A percentile compares a stretch with the other conserved stretches of the same genome.
These are phyloP conservation scores for Trichopoda pennipes DNA, from an alignment of 2,888 invertebrate species.

Conservation along the genomic window DNA sequence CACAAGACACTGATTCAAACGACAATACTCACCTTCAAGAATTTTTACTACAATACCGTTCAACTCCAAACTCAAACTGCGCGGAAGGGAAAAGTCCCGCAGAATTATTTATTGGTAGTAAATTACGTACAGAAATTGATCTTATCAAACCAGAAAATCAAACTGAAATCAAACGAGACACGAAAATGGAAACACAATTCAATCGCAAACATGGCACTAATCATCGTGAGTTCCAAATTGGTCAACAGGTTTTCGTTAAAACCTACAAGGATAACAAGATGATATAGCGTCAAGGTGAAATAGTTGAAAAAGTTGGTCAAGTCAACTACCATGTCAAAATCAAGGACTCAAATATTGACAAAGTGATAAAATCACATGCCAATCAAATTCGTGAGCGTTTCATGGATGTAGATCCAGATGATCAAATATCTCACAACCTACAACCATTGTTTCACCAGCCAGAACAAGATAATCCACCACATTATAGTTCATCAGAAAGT, in stretches of 20 bases:
- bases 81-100: conserved; percentile 45
- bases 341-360: not conserved
- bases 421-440: not conserved
- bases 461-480: not conserved
- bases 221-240: not conserved
- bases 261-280: too few relatives aligned
- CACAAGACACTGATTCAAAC: conserved; percentile 17
- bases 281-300: too few relatives aligned
- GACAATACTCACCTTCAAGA: conserved; percentile 49
- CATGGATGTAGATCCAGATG: not conserved
- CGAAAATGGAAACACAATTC: conserved; percentile 50
- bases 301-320: too few relatives aligned
- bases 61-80: conserved; percentile 53
- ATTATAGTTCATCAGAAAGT: not conserved
- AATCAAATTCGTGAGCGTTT: conserved; percentile 13
- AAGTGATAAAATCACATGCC: conserved; percentile 1
- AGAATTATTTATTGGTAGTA: conserved; percentile 52
- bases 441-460: conserved; percentile 12
- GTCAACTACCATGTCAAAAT: too few relatives aligned
- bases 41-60: conserved; percentile 53
- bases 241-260: too few relatives aligned
- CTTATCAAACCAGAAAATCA: conserved; percentile 20
- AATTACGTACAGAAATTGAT: conserved; percentile 54
- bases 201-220: conserved; percentile 26
- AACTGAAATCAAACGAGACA: too few relatives aligned